phyloP scores from a whole-genome alignment of 2,888 invertebrate species.

The Lithophane socia region DNA sequence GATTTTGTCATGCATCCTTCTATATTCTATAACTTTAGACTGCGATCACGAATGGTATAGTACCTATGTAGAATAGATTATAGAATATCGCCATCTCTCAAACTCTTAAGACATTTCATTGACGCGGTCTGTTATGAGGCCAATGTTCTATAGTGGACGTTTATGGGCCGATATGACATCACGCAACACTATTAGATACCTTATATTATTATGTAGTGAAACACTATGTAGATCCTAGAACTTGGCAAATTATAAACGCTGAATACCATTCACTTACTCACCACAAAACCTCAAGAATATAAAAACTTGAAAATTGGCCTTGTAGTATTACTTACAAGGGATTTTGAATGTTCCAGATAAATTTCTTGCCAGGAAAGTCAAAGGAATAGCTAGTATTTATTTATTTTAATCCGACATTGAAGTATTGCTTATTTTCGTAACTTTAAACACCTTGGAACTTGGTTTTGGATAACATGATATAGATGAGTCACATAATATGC shows the following conservation, averaged over 20 bases:
- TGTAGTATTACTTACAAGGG: background rate
- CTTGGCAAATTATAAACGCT: constrained; percentile 4
- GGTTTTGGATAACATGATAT: constrained; percentile 16
- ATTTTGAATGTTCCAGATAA: background rate
- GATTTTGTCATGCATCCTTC: background rate
- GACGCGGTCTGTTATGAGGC: constrained; percentile 52
- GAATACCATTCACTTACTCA: background rate
- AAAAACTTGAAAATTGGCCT: background rate
- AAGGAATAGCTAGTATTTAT: background rate
- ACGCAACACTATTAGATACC: constrained; percentile 43
- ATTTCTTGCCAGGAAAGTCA: background rate
- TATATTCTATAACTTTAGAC: background rate
- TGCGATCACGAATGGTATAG: background rate
- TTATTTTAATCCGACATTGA: constrained; percentile 4
- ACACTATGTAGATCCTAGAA: constrained; percentile 14
- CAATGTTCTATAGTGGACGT: constrained; percentile 50
- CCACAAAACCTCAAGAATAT: background rate
- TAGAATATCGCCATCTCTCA: constrained; percentile 21
- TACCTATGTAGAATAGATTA: too few species aligned
- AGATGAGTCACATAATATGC: constrained; percentile 58
- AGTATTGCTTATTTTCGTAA: constrained; percentile 32
- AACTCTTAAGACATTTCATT: constrained; percentile 38
- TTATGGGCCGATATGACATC: constrained; percentile 53
- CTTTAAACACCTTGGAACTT: constrained; percentile 19
- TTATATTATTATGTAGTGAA: background rate